phyloP scores from a whole-genome alignment of 2,113 vertebrate genomes.

The Psittacara wagleri region DNA sequence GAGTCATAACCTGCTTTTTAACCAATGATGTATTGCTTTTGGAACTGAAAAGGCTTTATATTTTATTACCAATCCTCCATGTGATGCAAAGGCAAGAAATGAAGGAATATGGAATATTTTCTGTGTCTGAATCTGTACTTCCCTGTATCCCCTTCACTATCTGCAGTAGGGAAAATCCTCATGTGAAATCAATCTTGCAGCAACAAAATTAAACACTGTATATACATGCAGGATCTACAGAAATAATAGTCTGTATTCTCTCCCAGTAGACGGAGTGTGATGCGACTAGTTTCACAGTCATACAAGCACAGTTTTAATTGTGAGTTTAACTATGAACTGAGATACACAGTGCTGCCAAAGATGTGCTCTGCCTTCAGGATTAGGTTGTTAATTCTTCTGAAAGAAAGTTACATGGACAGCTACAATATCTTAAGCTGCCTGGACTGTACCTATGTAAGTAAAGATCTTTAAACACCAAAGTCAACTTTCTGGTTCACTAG shows the following conservation, averaged over 20 bases:
- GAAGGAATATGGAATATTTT: neutral
- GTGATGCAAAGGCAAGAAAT: neutral
- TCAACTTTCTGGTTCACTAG: neutral
- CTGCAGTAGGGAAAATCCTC: neutral
- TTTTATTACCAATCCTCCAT: neutral
- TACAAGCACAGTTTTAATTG: neutral
- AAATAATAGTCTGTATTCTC: neutral
- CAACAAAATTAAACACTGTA: neutral
- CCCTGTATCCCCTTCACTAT: neutral
- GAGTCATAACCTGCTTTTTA: neutral
- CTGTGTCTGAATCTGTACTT: neutral
- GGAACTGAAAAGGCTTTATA: neutral
- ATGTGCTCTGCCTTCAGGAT: neutral
- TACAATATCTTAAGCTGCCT: neutral
- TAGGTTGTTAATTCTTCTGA: neutral
- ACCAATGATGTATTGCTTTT: neutral
- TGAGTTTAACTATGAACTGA: neutral
- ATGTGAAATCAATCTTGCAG: neutral
- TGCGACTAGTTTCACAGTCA: neutral
- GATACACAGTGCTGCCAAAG: neutral
- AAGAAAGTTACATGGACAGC: neutral
- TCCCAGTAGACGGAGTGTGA: neutral
- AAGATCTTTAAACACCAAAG: neutral
- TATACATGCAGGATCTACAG: neutral
- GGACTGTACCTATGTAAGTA: neutral